Evolutionary conservation across 2,888 invertebrate species (phyloP), one percentile per base, ranked within the genome.

Genomic region (Diachrysia chrysitis): DNA sequence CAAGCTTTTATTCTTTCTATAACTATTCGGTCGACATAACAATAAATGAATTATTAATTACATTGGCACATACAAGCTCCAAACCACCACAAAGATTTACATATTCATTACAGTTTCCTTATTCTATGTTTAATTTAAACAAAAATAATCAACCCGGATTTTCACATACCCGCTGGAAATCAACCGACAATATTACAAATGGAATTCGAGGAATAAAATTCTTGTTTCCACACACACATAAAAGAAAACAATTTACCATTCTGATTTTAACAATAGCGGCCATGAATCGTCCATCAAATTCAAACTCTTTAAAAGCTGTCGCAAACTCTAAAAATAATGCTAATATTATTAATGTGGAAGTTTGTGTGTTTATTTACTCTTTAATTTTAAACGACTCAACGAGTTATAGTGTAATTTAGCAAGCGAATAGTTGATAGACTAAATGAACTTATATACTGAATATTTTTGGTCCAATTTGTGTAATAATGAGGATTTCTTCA

Each of bases 211-310:
- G 7, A 58, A 55, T n/a, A 29, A 76, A 66, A 63, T 57, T 54
- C 19, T 63, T 66, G 19, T 63, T 21, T 69, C 56, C 51, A 23
- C 23, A 35, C 16, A 37, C 23, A 65, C 58, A 53, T 19, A 35
- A 19, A 9, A 42, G 58, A 70, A 76, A 42, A 71, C 71, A 74
- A 78, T 73, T 71, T 69, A 69, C 60, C 65, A 66, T 71, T 79
- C 74, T 71, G 74, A 74, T 74, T 81, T 59, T 57, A 69, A 74
- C 79, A 73, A 69, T 77, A 76, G 77, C 56, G 55, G 72, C 66
- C 63, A 66, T 73, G 68, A 62, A 73, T 71, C 57, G 60, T 65
- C 69, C 67, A 72, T 66, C 66, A 79, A 79, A 77, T 81, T 81
- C 71, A 79, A 79, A 82, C 79, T 78, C 60, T 71, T 71, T 69